These are phyloP conservation scores for Trissolcus japonicus DNA, from an alignment of 2,888 invertebrate genomes.

Conservation along the genomic window DNA sequence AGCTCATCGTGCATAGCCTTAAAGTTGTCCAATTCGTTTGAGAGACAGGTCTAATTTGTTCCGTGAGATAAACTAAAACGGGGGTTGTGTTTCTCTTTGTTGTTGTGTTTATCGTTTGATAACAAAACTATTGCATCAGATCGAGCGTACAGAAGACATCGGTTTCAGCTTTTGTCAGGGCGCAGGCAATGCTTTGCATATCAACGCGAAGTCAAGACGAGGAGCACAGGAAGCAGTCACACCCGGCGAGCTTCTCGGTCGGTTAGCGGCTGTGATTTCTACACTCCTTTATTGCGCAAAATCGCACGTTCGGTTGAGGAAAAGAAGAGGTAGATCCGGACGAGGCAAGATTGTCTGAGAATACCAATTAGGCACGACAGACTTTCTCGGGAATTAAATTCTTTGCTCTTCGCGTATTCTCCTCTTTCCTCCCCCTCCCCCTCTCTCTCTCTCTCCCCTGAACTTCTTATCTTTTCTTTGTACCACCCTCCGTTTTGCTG, in stretches of 20 bases:
- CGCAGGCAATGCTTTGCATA: slow-evolving; percentile 35
- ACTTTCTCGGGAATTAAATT: slow-evolving; percentile 39
- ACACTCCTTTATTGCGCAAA: slow-evolving; percentile 46
- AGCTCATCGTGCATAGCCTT: no score
- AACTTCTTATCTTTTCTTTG: slow-evolving; percentile 26
- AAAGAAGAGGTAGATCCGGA: slow-evolving; percentile 36
- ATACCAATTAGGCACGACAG: slow-evolving; percentile 47
- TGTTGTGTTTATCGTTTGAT: slow-evolving; percentile 21
- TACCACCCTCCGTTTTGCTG: slow-evolving; percentile 1
- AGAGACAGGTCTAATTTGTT: no score
- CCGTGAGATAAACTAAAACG: no score
- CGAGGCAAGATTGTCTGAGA: slow-evolving; percentile 28
- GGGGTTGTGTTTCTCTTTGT: not conserved
- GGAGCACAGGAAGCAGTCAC: slow-evolving; percentile 30
- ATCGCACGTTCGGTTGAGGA: slow-evolving; percentile 36
- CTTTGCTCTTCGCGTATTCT: slow-evolving; percentile 27
- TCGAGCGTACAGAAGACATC: slow-evolving; percentile 33
- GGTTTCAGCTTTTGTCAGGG: slow-evolving; percentile 30
- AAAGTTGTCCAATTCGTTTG: no score
- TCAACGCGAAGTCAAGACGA: slow-evolving; percentile 23
- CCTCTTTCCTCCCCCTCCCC: not conserved
- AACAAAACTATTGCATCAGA: slow-evolving; percentile 26
- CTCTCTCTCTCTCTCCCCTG: slow-evolving; percentile 1
- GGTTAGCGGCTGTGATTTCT: slow-evolving; percentile 41
- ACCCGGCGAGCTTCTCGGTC: slow-evolving; percentile 33